Percentiles rank a stretch among this genome's conserved stretches.
These are phyloP conservation scores for Drosophila emarginata DNA, from an alignment of 2,888 invertebrate genomes.

Conservation along the genomic window DNA sequence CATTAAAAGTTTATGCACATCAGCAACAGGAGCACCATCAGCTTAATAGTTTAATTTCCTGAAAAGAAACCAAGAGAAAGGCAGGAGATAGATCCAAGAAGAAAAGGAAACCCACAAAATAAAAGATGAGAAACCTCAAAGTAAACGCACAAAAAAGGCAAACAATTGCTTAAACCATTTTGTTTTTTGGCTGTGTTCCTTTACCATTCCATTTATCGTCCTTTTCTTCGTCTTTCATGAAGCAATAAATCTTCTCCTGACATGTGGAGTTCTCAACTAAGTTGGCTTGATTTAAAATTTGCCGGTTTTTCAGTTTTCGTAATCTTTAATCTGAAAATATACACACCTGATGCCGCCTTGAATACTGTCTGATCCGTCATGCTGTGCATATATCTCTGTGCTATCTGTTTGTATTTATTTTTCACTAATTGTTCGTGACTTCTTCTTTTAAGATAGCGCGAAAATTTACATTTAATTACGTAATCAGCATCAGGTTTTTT, in stretches of 20 bases:
- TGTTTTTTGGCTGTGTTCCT: neutral
- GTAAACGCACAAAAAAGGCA: constrained; percentile 41
- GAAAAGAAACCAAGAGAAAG: constrained; percentile 18
- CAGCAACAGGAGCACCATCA: constrained; percentile 20
- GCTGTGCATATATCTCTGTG: neutral
- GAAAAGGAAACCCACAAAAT: constrained; percentile 32
- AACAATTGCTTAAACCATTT: constrained; percentile 36
- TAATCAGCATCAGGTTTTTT: constrained; percentile 44
- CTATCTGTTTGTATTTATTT: constrained; percentile 36
- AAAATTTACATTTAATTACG: constrained; percentile 67
- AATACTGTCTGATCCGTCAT: constrained; percentile 3
- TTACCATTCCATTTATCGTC: neutral
- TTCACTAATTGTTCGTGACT: constrained; percentile 57
- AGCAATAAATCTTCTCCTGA: neutral
- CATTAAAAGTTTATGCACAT: constrained; percentile 66
- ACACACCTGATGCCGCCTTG: constrained; percentile 8
- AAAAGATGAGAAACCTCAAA: constrained; percentile 15
- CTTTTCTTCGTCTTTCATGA: neutral
- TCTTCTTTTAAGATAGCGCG: constrained; percentile 11
- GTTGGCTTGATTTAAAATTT: constrained; percentile 12
- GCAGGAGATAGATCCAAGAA: constrained; percentile 1
- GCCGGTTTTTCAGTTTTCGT: neutral
- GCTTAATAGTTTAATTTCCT: constrained; percentile 73
- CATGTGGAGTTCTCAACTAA: constrained; percentile 4
- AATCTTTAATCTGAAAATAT: neutral